These are phyloP conservation scores for Drosophila azteca DNA, from an alignment of 1,140 invertebrate species.

Conservation along the genomic window DNA sequence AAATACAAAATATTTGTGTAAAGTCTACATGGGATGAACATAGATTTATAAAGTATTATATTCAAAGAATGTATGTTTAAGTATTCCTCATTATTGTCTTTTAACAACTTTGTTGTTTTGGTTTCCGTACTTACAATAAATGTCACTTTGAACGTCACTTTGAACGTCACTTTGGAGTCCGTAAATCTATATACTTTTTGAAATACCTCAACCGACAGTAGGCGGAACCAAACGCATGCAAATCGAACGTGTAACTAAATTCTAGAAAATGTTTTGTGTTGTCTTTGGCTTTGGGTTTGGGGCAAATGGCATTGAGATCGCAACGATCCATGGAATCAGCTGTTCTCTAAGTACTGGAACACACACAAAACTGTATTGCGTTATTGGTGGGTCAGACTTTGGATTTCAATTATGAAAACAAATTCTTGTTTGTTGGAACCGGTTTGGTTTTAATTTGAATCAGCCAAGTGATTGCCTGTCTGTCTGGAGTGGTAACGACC, in stretches of 20 bases:
- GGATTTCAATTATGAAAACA: slow-evolving; percentile 13
- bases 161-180: too few species aligned
- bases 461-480: slow-evolving; percentile 8
- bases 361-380: background rate
- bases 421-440: slow-evolving; percentile 60
- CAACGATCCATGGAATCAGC: slow-evolving; percentile 41
- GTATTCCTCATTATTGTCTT: background rate
- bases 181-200: background rate
- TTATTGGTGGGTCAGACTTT: slow-evolving; percentile 35
- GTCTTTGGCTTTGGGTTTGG: slow-evolving; percentile 26
- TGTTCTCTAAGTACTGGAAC: slow-evolving; percentile 33
- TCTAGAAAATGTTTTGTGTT: background rate
- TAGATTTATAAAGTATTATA: too few species aligned
- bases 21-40: too few species aligned
- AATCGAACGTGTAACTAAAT: slow-evolving; percentile 30
- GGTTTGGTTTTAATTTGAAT: slow-evolving; percentile 55
- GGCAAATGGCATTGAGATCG: slow-evolving; percentile 19
- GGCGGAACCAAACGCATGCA: slow-evolving; percentile 37
- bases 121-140: background rate
- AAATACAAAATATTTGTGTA: background rate
- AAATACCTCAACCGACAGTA: background rate
- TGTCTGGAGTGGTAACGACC: background rate
- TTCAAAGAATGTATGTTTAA: background rate
- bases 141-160: too few species aligned
- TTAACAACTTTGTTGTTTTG: background rate